Evolutionary conservation across 2,888 invertebrate species (phyloP).

Genomic region (Conistra vaccinii): DNA sequence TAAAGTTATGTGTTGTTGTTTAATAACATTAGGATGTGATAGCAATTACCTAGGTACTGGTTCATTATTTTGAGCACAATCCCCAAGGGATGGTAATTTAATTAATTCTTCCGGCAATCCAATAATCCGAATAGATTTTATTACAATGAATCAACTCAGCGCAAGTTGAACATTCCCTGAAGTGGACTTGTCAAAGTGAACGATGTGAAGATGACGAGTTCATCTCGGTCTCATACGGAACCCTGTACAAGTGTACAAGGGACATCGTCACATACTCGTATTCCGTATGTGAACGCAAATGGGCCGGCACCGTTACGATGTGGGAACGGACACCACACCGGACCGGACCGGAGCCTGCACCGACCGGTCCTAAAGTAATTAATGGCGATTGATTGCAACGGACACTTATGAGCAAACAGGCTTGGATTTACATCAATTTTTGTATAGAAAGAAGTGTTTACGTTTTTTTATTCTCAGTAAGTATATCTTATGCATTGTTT

Average conservation of each 20-base stretch:
- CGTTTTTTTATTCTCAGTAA: not conserved
- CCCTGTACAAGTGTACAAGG: conserved; percentile 17
- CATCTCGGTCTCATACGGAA: conserved; percentile 14
- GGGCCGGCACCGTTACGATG: conserved; percentile 53
- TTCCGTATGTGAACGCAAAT: conserved; percentile 47
- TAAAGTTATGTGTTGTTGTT: conserved; percentile 15
- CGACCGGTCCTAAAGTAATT: conserved; percentile 49
- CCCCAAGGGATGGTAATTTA: not conserved
- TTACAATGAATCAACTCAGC: not conserved
- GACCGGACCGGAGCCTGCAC: conserved; percentile 9
- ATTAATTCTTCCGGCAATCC: not conserved
- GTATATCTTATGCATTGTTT: not conserved
- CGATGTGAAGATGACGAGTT: not conserved
- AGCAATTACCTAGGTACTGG: conserved; percentile 2
- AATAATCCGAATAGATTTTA: not conserved
- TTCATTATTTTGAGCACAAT: not conserved
- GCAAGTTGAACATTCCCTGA: not conserved
- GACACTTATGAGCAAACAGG: conserved; percentile 12
- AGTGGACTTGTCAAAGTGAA: not conserved
- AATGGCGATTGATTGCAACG: conserved; percentile 39
- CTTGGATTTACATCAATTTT: conserved; percentile 13
- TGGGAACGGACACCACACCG: conserved; percentile 45
- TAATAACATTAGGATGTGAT: conserved; percentile 3
- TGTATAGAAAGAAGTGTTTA: not conserved
- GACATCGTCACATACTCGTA: conserved; percentile 14